phyloP scores from a whole-genome alignment of 2,797 vertebrate species.

The Esox lucius region DNA sequence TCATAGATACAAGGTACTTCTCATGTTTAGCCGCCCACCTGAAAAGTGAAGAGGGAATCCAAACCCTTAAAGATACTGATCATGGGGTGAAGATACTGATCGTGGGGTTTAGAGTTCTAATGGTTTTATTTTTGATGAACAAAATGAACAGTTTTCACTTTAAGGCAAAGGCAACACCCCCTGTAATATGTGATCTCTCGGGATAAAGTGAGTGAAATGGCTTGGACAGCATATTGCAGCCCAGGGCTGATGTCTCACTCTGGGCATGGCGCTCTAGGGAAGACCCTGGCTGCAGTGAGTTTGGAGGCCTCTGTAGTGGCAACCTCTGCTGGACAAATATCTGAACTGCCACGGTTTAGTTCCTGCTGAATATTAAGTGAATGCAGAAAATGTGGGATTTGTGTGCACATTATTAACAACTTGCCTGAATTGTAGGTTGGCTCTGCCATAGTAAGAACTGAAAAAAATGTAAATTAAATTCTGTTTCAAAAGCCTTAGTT shows the following conservation, averaged over 20 bases:
- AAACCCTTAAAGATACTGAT: not conserved
- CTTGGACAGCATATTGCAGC: not conserved
- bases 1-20: not conserved
- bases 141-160: not conserved
- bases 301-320: slow-evolving; percentile 19
- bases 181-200: not conserved
- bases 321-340: slow-evolving; percentile 54
- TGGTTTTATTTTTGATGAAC: not conserved
- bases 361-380: not conserved
- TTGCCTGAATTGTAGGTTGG: not conserved
- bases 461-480: not conserved
- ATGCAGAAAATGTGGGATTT: not conserved
- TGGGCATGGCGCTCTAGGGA: not conserved
- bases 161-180: not conserved
- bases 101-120: not conserved
- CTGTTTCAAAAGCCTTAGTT: not conserved
- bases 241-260: not conserved
- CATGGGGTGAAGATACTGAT: too few species aligned
- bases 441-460: not conserved
- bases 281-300: slow-evolving; percentile 12
- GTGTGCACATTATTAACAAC: not conserved
- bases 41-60: not conserved
- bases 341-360: slow-evolving; percentile 1
- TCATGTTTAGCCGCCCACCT: not conserved
- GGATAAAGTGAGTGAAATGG: not conserved